Conservation (phyloP, 2,797 vertebrate genomes). For the Leuciscus waleckii region DNA sequence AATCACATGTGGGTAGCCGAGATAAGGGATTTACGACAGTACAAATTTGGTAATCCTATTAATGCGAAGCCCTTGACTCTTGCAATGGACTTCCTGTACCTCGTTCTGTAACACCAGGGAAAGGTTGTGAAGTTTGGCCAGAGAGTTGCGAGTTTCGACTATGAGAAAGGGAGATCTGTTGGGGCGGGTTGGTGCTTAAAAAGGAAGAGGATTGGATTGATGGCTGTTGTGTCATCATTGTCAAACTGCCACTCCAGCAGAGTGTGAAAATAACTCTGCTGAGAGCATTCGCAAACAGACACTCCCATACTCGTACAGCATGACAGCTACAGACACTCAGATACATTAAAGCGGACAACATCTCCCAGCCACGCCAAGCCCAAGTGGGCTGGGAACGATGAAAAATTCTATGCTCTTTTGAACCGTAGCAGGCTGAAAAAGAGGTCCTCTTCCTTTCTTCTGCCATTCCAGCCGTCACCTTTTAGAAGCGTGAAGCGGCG, state of each 20-base stretch:
- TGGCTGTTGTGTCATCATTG: constrained; percentile 45
- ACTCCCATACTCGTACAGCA: not conserved
- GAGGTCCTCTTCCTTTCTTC: constrained; percentile 26
- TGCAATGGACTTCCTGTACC: constrained; percentile 55
- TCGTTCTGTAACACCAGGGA: constrained; percentile 10
- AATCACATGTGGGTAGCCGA: constrained; percentile 76
- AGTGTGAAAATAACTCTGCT: constrained; percentile 45
- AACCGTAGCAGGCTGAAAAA: not conserved
- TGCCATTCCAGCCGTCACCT: not conserved
- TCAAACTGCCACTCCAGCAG: constrained; percentile 42
- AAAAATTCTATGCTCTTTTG: constrained; percentile 17
- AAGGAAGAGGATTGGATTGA: constrained; percentile 26
- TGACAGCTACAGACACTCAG: constrained; percentile 33
- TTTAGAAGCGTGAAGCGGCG: constrained; percentile 5
- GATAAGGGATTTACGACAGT: constrained; percentile 80
- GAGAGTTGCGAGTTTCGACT: not conserved
- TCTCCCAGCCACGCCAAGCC: not conserved
- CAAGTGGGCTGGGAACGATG: not conserved
- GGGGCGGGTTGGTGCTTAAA: not conserved
- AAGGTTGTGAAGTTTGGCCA: constrained; percentile 29
- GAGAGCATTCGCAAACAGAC: constrained; percentile 19
- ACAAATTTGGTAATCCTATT: constrained; percentile 81
- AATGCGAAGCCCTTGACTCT: constrained; percentile 72
- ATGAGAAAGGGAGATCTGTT: not conserved
- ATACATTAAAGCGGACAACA: constrained; percentile 41